Base-by-base conservation (phyloP, 2,888 invertebrate species). In the Phorcus lineatus region DNA sequence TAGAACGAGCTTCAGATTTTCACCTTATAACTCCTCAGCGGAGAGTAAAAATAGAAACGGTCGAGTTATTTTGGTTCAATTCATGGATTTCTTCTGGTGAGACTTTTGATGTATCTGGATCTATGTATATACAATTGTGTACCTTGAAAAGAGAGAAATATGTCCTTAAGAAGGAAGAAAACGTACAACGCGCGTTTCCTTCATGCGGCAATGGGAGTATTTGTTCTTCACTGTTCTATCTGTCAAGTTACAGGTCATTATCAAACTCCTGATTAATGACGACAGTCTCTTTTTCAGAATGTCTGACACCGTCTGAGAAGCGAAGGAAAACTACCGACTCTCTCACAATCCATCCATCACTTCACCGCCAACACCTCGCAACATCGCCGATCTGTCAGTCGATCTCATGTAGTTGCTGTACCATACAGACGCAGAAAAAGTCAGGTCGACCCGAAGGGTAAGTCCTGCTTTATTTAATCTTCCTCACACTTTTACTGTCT, bases 41-140 rank as follows among this genome's bases (percentile, higher is more conserved):
- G 88, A 82, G 84, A 85, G 88, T 88, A 88, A 88, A 89, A 89
- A 89, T 89, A 89, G 89, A 85, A 88, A 84, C 86, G 78, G 81
- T 85, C 82, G 83, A 86, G 87, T 86, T 88, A 88, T 88, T 88
- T 88, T 88, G 80, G 85, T 87, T 87, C 86, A 85, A 86, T 88
- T 85, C 82, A 82, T 85, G 86, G 85, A 84, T 85, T 84, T 84
- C 84, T 84, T 81, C 81, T 82, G 86, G 85, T 84, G 85, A 84
- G 84, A 82, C 81, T 80, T 81, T 82, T 82, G 81, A 81, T 79
- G 78, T 85, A 82, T 83, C 83, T 74, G 82, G 79, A 53, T 66
- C 78, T 77, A 40, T 80, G 78, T 84, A 81, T 82, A 77, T 78
- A 47, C 79, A 76, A 54, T 76, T 17, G 76, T 76, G 55, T 36